A percentile compares a stretch with the other conserved stretches of the same genome.
These are phyloP conservation scores for Cassiopea andromeda DNA, from an alignment of 30 jellyfish, hydroid and myxozoan genomes.

Conservation along the genomic window DNA sequence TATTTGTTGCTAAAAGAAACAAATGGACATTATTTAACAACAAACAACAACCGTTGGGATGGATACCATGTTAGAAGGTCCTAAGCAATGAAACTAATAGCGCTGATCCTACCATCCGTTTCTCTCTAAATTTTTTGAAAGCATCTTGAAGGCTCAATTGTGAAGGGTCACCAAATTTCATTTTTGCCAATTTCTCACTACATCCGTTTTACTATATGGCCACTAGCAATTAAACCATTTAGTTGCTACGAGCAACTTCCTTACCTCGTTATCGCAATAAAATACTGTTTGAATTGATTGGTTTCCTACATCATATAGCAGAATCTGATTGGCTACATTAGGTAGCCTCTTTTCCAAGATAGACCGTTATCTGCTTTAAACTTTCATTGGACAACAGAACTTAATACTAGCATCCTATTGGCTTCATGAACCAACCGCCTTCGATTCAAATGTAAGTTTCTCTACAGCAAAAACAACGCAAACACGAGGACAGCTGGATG, in stretches of 20 bases:
- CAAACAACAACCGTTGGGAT: no score
- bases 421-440: slow-evolving; percentile 20
- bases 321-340: neutral
- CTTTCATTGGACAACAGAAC: slow-evolving; percentile 28
- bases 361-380: neutral
- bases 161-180: neutral
- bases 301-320: neutral
- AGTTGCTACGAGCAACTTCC: neutral
- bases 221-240: neutral
- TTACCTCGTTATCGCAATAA: slow-evolving; percentile 21
- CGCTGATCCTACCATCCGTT: slow-evolving; percentile 52
- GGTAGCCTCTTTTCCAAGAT: slow-evolving; percentile 7
- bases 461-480: neutral
- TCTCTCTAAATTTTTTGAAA: slow-evolving; percentile 59
- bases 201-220: neutral
- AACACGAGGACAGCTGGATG: neutral
- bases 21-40: neutral
- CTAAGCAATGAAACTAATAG: no score
- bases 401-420: slow-evolving; percentile 30
- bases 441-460: slow-evolving; percentile 9
- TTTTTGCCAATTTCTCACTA: neutral
- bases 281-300: slow-evolving; percentile 8
- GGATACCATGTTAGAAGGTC: no score
- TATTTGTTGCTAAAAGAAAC: slow-evolving; percentile 47
- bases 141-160: slow-evolving; percentile 78